Percentiles rank a stretch among this genome's conserved stretches.
Conservation (phyloP, 23 tunicate genomes). For the Ascidia mentula region DNA sequence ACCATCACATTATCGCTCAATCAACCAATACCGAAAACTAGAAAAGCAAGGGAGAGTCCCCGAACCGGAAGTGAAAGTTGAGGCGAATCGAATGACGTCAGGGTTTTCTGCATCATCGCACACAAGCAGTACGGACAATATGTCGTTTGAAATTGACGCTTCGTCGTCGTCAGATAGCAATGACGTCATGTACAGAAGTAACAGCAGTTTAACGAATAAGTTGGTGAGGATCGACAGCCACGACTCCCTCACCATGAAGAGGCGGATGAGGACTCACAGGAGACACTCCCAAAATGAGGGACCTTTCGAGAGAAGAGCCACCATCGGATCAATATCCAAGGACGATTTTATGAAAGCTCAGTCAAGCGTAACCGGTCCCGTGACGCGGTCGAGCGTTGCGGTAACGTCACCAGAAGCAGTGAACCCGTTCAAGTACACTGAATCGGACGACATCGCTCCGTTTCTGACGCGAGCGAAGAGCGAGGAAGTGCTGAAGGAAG, state of each 20-base stretch:
- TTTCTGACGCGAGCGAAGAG: constrained; percentile 47
- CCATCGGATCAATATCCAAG: constrained; percentile 20
- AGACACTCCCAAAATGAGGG: constrained; percentile 11
- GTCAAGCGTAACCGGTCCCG: neutral
- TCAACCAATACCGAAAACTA: neutral
- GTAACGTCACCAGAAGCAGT: neutral
- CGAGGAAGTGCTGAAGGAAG: constrained; percentile 47
- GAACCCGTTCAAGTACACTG: constrained; percentile 4
- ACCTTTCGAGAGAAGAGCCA: constrained; percentile 21
- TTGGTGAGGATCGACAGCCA: constrained; percentile 57
- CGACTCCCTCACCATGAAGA: constrained; percentile 54
- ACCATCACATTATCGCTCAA: neutral
- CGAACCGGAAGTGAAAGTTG: neutral
- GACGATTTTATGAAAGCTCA: constrained; percentile 10
- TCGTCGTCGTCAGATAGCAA: constrained; percentile 19
- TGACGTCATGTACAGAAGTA: constrained; percentile 16
- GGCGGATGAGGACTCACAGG: constrained; percentile 33
- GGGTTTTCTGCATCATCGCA: neutral
- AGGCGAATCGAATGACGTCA: neutral
- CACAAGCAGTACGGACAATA: neutral
- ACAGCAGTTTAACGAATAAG: constrained; percentile 33
- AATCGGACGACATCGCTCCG: constrained; percentile 16
- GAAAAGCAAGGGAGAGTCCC: neutral
- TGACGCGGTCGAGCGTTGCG: neutral
- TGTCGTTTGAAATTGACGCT: neutral